Evolutionary conservation across 2,113 vertebrate species (phyloP), one percentile per base, ranked within the genome.

Genomic region (Percina caprodes): DNA sequence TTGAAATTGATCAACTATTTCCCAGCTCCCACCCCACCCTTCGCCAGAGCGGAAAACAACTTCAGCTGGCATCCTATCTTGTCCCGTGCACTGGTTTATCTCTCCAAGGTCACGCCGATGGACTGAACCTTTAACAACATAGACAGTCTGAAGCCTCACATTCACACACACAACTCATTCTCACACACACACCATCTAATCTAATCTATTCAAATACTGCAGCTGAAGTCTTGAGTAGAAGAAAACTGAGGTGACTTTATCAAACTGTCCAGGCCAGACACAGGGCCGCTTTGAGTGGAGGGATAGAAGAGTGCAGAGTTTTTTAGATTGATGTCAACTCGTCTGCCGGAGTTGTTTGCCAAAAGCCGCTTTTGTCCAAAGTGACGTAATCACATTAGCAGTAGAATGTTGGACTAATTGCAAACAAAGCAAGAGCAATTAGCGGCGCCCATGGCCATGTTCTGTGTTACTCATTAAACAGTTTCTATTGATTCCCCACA

Each of bases 371-470:
- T 81, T 89, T 79, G 55, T 87, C 68, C 45, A 39, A 65, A 80
- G 49, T 52, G 78, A 84, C 77, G 68, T 85, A 84, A 92, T 92
- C 88, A 79, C 78, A 78, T 91, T 74, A 91, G 78, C 49, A 16
- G 52, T 76, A 83, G 79, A 86, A 89, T 86, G 77, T 77, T 33
- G 60, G 55, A 81, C 90, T 88, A 86, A 90, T 90, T 86, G 85
- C 75, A 84, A 91, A 91, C 88, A 86, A 89, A 93, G 88, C 69
- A 24, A 33, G 58, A 82, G 85, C 83, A 91, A 92, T 93, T 91
- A 92, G 86, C 49, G 67, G 80, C 68, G 42, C 61, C 82, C 45
- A 46, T 63, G 77, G 69, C 52, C 63, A 68, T 60, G 73, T 73
- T 68, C 80, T 87, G 49, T 70, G 77, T 75, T 84, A 61, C 80